These are phyloP conservation scores for Siniperca scherzeri DNA, from an alignment of 2,797 vertebrate species.

Conservation along the genomic window DNA sequence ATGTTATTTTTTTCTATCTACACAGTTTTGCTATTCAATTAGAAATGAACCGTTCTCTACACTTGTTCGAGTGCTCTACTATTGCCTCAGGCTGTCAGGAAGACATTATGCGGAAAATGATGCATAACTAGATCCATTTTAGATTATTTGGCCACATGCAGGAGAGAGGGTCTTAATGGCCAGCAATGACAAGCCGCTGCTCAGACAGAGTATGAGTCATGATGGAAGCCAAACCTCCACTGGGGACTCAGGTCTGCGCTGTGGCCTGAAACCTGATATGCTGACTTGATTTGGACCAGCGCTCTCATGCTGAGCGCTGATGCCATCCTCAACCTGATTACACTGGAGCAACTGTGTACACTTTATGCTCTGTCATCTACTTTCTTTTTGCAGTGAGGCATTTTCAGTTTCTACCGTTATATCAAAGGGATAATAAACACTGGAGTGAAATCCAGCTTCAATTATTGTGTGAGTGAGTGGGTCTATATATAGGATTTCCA, in stretches of 20 bases:
- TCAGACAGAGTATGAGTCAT: slow-evolving; percentile 27
- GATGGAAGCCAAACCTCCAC: slow-evolving; percentile 17
- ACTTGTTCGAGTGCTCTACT: slow-evolving; percentile 14
- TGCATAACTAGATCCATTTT: slow-evolving; percentile 20
- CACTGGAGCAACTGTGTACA: not conserved
- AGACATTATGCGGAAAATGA: slow-evolving; percentile 7
- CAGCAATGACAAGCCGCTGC: slow-evolving; percentile 15
- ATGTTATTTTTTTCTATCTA: slow-evolving; percentile 40
- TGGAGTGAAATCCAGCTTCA: slow-evolving; percentile 1
- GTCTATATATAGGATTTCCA: not conserved
- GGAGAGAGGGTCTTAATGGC: not conserved
- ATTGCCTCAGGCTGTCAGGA: not conserved
- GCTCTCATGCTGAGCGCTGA: slow-evolving; percentile 46
- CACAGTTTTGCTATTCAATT: slow-evolving; percentile 59
- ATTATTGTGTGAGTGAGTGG: not conserved
- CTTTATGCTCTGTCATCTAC: slow-evolving; percentile 10
- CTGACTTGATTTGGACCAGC: slow-evolving; percentile 50
- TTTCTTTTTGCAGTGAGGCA: not conserved
- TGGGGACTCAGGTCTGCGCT: slow-evolving; percentile 25
- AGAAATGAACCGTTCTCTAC: not conserved
- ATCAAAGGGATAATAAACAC: slow-evolving; percentile 21
- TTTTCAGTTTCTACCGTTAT: slow-evolving; percentile 7
- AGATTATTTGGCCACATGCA: slow-evolving; percentile 4
- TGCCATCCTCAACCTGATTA: slow-evolving; percentile 51
- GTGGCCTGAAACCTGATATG: slow-evolving; percentile 57